Base-by-base conservation (phyloP, 2,113 vertebrate species). In the Malurus elegans region DNA sequence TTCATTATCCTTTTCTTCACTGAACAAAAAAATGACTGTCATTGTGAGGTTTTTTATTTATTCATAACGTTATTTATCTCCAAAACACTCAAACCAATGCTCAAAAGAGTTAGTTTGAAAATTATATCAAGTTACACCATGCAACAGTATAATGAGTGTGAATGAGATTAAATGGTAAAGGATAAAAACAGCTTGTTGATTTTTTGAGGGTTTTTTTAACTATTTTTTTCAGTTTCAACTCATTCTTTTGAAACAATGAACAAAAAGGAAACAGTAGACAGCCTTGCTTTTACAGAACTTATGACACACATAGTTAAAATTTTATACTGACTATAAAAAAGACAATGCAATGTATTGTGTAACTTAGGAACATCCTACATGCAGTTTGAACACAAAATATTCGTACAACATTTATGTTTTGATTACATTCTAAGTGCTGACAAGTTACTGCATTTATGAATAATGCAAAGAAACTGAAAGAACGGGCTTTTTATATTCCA, bases 351-450 rank as follows among this genome's bases (percentile, higher is more conserved):
- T 53, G 79, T 75, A 81, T 96, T 95, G 73, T 92, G 65, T 94
- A 97, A 86, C 57, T 93, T 93, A 92, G 64, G 86, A 97, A 97
- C 91, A 97, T 86, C 66, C 47, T 48, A 79, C 86, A 69, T 88
- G 32, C 71, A 94, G 64, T 97, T 98, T 97, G 94, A 96, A 97
- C 96, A 96, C 40, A 70, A 97, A 93, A 93, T 87, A 69, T 94
- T 88, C 93, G 18, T 98, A 97, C 97, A 98, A 98, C 97, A 97
- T 98, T 98, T 98, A 98, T 98, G 96, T 96, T 98, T 97, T 98
- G 96, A 98, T 98, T 98, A 97, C 78, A 91, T 56, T 83, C 51
- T 97, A 97, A 98, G 94, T 96, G 97, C 96, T 87, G 86, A 97
- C 96, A 97, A 97, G 97, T 94, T 97, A 90, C 79, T 92, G 71